phyloP scores from a whole-genome alignment of 2,888 invertebrate species.

The Eucera pruinosa region DNA sequence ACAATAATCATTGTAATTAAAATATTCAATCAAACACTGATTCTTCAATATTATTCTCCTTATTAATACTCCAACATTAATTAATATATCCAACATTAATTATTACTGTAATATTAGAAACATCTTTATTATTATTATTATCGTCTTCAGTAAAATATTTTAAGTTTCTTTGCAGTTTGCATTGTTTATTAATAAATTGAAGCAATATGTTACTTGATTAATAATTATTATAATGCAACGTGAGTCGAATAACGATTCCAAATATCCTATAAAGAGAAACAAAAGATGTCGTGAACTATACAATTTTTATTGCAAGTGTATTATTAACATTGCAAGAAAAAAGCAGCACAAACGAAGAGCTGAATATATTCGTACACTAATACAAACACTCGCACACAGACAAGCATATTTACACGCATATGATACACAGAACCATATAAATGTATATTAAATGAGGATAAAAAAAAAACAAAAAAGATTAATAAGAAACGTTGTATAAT shows the following conservation, averaged over 20 bases:
- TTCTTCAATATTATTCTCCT: too few species aligned
- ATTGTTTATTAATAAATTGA: too few species aligned
- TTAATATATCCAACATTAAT: too few species aligned
- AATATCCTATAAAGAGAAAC: not conserved
- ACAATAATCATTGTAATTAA: too few species aligned
- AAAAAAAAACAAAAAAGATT: constrained; percentile 29
- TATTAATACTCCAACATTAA: too few species aligned
- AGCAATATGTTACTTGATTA: too few species aligned
- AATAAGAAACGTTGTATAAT: constrained; percentile 55
- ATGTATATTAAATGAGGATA: constrained; percentile 20
- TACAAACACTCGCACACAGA: not conserved
- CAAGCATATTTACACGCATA: not conserved
- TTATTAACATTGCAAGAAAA: not conserved
- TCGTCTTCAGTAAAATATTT: too few species aligned
- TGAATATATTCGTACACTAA: constrained; percentile 7
- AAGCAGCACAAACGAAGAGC: constrained; percentile 17
- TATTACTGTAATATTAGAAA: too few species aligned
- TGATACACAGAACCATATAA: constrained; percentile 3
- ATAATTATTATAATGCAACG: too few species aligned
- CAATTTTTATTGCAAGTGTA: constrained; percentile 19
- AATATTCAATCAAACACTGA: too few species aligned
- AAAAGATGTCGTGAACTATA: not conserved
- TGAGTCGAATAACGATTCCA: not conserved
- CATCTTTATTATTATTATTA: too few species aligned
- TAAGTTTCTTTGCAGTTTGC: too few species aligned